A percentile compares a stretch with the other conserved stretches of the same genome.
Conservation (phyloP, 1,140 invertebrate species). For the Tribolium madens region DNA sequence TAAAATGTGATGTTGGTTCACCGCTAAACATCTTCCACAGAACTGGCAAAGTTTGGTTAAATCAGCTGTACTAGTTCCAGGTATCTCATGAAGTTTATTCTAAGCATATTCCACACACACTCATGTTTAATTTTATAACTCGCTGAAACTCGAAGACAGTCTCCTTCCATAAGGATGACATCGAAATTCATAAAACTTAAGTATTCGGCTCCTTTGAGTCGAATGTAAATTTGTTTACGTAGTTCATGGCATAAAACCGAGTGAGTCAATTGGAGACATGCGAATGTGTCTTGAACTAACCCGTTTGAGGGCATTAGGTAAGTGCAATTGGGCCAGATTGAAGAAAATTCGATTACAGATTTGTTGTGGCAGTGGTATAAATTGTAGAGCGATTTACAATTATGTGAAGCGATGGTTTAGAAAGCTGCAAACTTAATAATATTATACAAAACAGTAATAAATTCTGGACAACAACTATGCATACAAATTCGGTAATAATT, state of each 20-base stretch:
- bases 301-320: slow-evolving; percentile 10
- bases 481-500: slow-evolving; percentile 46
- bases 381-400: background rate
- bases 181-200: slow-evolving; percentile 33
- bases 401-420: background rate
- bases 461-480: slow-evolving; percentile 40
- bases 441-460: slow-evolving; percentile 40
- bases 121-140: slow-evolving; percentile 25
- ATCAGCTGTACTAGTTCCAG: slow-evolving; percentile 3
- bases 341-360: background rate
- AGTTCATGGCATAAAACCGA: slow-evolving; percentile 3
- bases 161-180: slow-evolving; percentile 15
- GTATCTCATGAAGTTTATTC: slow-evolving; percentile 17
- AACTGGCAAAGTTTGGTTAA: background rate
- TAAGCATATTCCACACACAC: slow-evolving; percentile 18
- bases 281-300: slow-evolving; percentile 23
- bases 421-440: slow-evolving; percentile 34
- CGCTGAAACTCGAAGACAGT: background rate
- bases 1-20: background rate
- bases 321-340: background rate
- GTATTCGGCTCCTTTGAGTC: slow-evolving; percentile 23
- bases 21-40: background rate
- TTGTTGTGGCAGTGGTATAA: background rate
- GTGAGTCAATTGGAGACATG: slow-evolving; percentile 12
- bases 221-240: slow-evolving; percentile 22